Evolutionary conservation across 2,888 invertebrate genomes (phyloP), one percentile per base, ranked within the genome.

Genomic region (Drosophila anomalata): DNA sequence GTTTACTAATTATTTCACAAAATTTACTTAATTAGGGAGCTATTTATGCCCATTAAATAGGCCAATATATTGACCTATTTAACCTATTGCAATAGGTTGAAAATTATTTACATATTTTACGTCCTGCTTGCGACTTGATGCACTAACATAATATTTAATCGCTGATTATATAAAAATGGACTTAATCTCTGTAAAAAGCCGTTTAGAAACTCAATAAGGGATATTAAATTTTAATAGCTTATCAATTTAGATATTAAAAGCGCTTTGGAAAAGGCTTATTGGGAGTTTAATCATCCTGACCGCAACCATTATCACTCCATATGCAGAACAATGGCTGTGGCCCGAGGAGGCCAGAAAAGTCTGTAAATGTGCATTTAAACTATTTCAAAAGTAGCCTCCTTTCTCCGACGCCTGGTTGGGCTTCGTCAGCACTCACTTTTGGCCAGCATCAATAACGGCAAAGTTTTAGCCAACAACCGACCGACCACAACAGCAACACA

Each of bases 381-480:
- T 67, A 67, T 67, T 60, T 44, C 3, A 17, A 36, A 66, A 67
- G 72, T 50, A n/a, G 42, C 33, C 48, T 12, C 29, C 63, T 14
- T 47, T 60, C 14, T 29, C 26, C 3, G 14, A 14, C 44, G 29
- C 44, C 44, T 58, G 14, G 66, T 48, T 42, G 59, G 36, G 71
- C 66, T 69, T 65, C 66, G 72, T 67, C 72, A 72, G 66, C 66
- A 72, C 61, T 50, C 36, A 50, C 1, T 42, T 36, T 48, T 36
- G 29, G 67, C 59, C 76, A 71, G 87, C 79, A 68, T 85, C 88
- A 75, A 81, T 79, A 85, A 85, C 85, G 60, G 52, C 42, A 87
- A 72, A 72, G 61, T 72, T 75, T 62, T 59, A 42, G 63, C 41
- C 63, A 50, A 11, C 24, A 54, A 24, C 48, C 42, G 26, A 50